Evolutionary conservation across 2,113 vertebrate species (phyloP).

Genomic region (Oreocharis arfaki): DNA sequence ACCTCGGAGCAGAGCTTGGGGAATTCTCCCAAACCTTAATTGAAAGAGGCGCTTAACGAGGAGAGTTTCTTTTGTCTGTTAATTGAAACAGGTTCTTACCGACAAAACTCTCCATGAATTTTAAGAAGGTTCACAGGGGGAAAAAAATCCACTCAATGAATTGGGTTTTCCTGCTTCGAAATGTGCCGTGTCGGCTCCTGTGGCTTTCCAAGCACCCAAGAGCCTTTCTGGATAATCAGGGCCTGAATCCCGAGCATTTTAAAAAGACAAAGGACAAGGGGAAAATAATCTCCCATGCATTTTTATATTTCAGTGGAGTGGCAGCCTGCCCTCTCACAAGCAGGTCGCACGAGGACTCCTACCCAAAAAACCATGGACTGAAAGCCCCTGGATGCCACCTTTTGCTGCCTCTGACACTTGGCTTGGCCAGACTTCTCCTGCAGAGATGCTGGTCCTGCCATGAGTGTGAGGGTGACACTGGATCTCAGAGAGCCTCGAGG

Average conservation of each 20-base stretch:
- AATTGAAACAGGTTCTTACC: constrained; percentile 63
- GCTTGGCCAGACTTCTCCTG: neutral
- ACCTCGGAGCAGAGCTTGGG: neutral
- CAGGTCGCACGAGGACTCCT: rapidly evolving
- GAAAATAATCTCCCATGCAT: neutral
- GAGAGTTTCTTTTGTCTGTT: constrained; percentile 53
- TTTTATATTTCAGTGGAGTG: neutral
- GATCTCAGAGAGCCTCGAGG: neutral
- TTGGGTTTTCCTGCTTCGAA: constrained; percentile 6
- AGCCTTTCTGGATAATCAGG: neutral
- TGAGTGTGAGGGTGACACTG: neutral
- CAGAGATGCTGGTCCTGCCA: neutral
- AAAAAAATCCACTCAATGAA: constrained; percentile 10
- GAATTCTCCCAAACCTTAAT: constrained; percentile 54
- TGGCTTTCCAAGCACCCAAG: neutral
- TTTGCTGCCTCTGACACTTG: neutral
- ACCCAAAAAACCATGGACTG: rapidly evolving
- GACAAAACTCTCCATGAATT: constrained; percentile 62
- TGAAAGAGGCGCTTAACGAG: constrained; percentile 53
- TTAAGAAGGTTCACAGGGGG: constrained; percentile 12
- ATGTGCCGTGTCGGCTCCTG: neutral
- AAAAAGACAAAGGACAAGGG: neutral
- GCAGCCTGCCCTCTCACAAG: neutral
- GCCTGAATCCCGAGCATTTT: neutral
- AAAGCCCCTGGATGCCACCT: neutral